Conservation (phyloP, 2,113 vertebrate species). For the Meleagris gallopavo region DNA sequence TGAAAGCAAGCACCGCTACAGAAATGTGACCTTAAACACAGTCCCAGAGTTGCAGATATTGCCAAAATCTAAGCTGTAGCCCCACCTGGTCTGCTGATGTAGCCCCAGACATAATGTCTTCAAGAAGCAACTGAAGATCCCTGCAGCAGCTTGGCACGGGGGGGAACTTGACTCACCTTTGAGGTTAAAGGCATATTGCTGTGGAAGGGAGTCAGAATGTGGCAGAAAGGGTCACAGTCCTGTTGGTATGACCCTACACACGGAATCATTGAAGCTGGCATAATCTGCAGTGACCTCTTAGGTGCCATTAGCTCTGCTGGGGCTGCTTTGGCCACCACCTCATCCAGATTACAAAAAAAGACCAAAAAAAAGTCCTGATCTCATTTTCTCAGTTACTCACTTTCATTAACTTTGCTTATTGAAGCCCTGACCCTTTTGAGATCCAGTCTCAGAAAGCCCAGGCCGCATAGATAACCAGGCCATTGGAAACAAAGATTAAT, state of each 20-base stretch:
- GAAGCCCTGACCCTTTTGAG: background rate
- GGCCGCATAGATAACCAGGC: background rate
- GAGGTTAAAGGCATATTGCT: background rate
- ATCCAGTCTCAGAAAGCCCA: background rate
- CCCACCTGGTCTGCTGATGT: constrained; percentile 33
- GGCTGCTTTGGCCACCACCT: background rate
- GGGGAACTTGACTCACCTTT: background rate
- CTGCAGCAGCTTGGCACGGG: background rate
- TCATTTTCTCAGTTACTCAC: background rate
- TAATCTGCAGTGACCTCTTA: background rate
- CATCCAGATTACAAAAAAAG: background rate
- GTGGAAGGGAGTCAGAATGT: background rate
- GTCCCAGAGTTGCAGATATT: constrained; percentile 34
- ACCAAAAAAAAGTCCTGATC: background rate
- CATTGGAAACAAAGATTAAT: background rate
- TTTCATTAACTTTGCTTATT: background rate
- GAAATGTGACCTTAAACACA: constrained; percentile 69
- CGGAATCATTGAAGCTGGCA: background rate
- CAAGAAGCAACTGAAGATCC: background rate
- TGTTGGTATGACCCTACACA: background rate
- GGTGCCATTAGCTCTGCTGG: background rate
- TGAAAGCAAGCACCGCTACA: constrained; percentile 58
- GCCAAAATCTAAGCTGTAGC: constrained; percentile 38
- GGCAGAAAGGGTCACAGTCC: background rate
- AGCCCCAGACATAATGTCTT: background rate